A percentile compares a stretch with the other conserved stretches of the same genome.
phyloP scores from a whole-genome alignment of 1,140 invertebrate genomes.

The Aphidius gifuensis region DNA sequence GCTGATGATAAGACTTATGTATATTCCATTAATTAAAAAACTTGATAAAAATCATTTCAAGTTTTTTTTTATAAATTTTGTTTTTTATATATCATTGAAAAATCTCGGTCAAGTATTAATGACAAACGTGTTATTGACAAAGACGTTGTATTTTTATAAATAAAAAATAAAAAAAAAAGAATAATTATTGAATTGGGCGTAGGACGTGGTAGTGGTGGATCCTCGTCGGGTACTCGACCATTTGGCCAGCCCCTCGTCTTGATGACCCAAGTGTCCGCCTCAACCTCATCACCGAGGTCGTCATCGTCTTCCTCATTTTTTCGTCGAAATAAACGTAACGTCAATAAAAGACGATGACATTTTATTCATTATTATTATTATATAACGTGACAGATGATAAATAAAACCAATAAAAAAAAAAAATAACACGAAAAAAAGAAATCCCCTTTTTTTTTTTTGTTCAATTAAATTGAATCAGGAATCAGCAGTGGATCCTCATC shows the following conservation, averaged over 20 bases:
- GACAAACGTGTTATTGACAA: no score
- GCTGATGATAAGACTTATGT: no score
- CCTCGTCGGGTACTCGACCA: slow-evolving; percentile 29
- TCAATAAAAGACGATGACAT: slow-evolving; percentile 42
- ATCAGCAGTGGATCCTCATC: slow-evolving; percentile 48
- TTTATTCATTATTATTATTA: not conserved
- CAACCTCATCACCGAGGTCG: slow-evolving; percentile 22
- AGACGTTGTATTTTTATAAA: no score
- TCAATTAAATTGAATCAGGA: slow-evolving; percentile 7
- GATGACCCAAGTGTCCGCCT: slow-evolving; percentile 36
- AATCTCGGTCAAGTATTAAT: no score
- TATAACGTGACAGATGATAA: not conserved
- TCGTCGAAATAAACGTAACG: slow-evolving; percentile 32
- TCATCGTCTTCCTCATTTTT: slow-evolving; percentile 48
- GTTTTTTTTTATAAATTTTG: no score
- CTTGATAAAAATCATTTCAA: no score
- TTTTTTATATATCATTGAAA: no score
- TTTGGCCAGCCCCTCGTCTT: slow-evolving; percentile 53
- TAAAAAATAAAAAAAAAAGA: slow-evolving; percentile 7
- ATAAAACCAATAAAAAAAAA: not conserved
- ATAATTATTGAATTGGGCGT: slow-evolving; percentile 21
- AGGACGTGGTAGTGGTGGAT: slow-evolving; percentile 29
- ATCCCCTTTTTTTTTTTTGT: no score
- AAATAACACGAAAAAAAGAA: no score
- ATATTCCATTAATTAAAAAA: no score